Evolutionary conservation across 2,113 vertebrate genomes (phyloP).

Genomic region (Platysteira castanea): DNA sequence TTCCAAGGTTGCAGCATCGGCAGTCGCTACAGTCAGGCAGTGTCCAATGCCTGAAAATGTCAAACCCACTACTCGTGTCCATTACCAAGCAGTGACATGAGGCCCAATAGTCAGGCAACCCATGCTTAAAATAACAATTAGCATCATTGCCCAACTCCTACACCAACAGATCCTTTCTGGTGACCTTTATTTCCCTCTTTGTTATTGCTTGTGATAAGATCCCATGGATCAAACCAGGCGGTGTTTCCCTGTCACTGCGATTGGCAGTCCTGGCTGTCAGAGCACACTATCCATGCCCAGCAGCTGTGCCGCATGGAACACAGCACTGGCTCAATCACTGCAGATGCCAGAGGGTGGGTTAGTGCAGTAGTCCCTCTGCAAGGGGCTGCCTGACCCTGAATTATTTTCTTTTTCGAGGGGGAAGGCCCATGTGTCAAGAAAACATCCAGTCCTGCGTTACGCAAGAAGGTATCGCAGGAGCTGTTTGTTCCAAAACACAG

Average conservation of each 20-base stretch:
- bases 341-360: not conserved
- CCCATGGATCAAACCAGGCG: not conserved
- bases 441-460: accelerated
- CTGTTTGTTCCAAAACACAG: not conserved
- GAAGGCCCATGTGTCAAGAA: not conserved
- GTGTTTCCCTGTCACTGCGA: not conserved
- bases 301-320: not conserved
- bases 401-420: not conserved
- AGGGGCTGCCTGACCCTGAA: not conserved
- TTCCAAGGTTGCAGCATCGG: not conserved
- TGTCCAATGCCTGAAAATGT: not conserved
- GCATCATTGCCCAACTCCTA: not conserved
- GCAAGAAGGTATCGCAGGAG: not conserved
- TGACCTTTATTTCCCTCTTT: not conserved
- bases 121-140: not conserved
- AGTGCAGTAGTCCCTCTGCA: not conserved
- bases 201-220: not conserved
- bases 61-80: not conserved
- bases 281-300: not conserved
- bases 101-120: not conserved
- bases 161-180: not conserved
- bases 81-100: not conserved
- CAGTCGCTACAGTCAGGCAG: not conserved
- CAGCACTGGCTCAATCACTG: accelerated
- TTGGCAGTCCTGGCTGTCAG: not conserved